Evolutionary conservation across 2,797 vertebrate genomes (phyloP), one percentile per base, ranked within the genome.

Genomic region (Apodemus agrarius): DNA sequence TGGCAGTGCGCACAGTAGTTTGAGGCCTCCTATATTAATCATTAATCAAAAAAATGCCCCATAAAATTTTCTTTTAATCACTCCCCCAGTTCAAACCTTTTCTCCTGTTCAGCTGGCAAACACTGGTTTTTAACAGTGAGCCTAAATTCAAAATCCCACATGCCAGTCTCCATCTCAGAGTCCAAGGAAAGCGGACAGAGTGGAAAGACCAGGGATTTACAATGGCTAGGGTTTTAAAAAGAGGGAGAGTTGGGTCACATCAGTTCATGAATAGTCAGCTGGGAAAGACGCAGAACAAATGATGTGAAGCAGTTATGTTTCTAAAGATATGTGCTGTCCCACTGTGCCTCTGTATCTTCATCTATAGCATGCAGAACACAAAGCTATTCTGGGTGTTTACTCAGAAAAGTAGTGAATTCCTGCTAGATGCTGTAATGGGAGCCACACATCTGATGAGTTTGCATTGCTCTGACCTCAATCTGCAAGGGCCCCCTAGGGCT

Each of bases 401-500:
- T 10, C 24, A 37, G 52, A 52, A 49, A 49, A 54, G 2, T 19
- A 40, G 22, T 12, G 7, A 67, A 21, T 2, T 16, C 4, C 59
- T 1, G 0, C 9, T 52, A 63, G 57, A 49, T 74, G 16, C 54
- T 7, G 34, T 78, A 37, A 43, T 6, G 11, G 26, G 3, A 34
- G 11, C 19, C n/a, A 46, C 16, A 37, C 5, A 46, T 34, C 22
- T 31, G 11, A 13, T 3, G 14, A 12, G 3, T 1, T 40, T 78
- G 9, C 0, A 29, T 1, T 1, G 29, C 65, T 57, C 4, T 17
- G 11, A 72, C 16, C 7, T 69, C 1, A 3, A 17, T 34, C 61
- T 13, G 16, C 7, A 6, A 6, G 21, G 34, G 37, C 22, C 46
- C 46, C 3, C 0, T 3, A 1, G 3, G 26, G 10, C 1, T 34